Evolutionary conservation across 2,888 invertebrate genomes (phyloP), one percentile per base, ranked within the genome.

Genomic region (Meghimatium bilineatum): DNA sequence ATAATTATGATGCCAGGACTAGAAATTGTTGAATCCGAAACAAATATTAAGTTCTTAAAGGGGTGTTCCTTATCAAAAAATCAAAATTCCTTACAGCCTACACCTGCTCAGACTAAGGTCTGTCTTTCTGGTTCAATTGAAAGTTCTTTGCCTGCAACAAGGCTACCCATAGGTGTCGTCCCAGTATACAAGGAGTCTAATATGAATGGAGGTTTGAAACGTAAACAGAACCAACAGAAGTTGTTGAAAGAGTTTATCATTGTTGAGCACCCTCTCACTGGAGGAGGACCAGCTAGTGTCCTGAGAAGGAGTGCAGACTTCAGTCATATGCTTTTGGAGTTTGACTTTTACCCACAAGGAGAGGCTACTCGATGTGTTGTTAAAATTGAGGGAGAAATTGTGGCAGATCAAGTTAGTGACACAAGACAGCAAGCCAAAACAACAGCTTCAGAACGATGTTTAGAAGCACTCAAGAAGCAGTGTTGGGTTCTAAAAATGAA

Each of bases 1-100:
- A 91, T 93, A 79, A 91, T 96, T 20, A 92, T 93, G 76, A 93
- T 94, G 83, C 89, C 94, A 71, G 32, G 32, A 23, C 29, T 74
- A 17, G 74, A 74, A 52, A 74, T 74, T 12, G 32, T 74, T 14
- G n/a, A 74, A 34, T 32, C 52, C 32, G 32, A 32, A 1, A 52
- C 17, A 1, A 52, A 29, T 1, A 1, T 52, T 32, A 49, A 23
- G 44, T 26, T 32, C 14, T 0, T 74, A 29, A 52, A 74, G 74
- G 74, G 52, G 32, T 44, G 29, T 17, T 17, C 8, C 29, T 29
- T 49, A 23, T 32, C 52, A 17, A 52, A 74, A 20, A 32, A 32
- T 32, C 17, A 29, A 74, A 32, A 52, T 32, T 0, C 29, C 14
- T n/a, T n/a, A n/a, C 44, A 38, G n/a, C 6, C 44, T 44, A 8